A percentile compares a stretch with the other conserved stretches of the same genome.
phyloP scores from a whole-genome alignment of 2,888 invertebrate species.

The Nymphalis c-album region DNA sequence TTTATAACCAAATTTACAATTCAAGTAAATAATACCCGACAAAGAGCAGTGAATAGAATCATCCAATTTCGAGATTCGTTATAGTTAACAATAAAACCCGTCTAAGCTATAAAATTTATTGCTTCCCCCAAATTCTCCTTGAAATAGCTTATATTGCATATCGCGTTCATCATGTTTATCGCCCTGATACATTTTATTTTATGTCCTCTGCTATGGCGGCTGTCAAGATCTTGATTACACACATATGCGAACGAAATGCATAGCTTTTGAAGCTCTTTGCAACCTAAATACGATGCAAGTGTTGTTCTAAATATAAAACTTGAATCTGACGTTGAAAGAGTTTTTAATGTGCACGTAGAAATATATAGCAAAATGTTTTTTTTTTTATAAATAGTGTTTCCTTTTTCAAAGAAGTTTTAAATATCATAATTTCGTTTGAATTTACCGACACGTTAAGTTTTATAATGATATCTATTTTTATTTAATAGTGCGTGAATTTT shows the following conservation, averaged over 20 bases:
- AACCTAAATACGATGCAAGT: not conserved
- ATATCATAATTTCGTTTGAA: not conserved
- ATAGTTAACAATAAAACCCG: conserved; percentile 44
- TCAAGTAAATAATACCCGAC: conserved; percentile 24
- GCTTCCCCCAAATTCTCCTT: conserved; percentile 43
- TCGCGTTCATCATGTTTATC: conserved; percentile 44
- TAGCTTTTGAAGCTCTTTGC: not conserved
- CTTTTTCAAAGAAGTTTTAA: not conserved
- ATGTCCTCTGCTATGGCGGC: conserved; percentile 21
- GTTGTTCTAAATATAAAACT: conserved; percentile 4
- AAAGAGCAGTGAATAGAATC: conserved; percentile 23
- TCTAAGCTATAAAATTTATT: conserved; percentile 47
- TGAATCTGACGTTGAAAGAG: not conserved
- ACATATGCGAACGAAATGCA: conserved; percentile 10
- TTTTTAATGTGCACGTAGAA: not conserved
- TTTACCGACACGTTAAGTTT: too few relatives aligned
- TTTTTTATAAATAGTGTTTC: not conserved
- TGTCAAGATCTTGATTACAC: conserved; percentile 27
- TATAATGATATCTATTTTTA: too few relatives aligned
- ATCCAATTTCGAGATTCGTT: conserved; percentile 45
- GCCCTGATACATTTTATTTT: conserved; percentile 42
- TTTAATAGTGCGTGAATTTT: too few relatives aligned
- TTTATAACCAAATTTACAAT: conserved; percentile 11
- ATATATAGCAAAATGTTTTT: not conserved
- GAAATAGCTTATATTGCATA: conserved; percentile 46